phyloP scores from a whole-genome alignment of 2,888 invertebrate genomes.

The Drosophila kuntzei region DNA sequence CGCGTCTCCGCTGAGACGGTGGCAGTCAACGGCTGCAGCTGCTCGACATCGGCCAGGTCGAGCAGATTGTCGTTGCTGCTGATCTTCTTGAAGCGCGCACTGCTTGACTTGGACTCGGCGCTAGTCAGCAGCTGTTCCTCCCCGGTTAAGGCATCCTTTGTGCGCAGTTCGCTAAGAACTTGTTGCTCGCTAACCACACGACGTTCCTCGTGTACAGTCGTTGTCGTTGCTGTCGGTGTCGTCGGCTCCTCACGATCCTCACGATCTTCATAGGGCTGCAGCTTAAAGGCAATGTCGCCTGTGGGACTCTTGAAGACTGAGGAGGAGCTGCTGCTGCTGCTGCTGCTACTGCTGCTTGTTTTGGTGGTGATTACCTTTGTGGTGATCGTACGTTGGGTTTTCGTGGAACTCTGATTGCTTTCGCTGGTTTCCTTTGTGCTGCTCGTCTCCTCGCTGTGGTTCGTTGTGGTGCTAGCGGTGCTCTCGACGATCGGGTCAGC shows the following conservation, averaged over 20 bases:
- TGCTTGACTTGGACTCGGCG: slow-evolving; percentile 78
- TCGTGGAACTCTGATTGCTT: slow-evolving; percentile 36
- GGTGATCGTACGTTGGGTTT: slow-evolving; percentile 59
- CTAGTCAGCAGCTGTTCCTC: slow-evolving; percentile 81
- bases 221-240: slow-evolving; percentile 53
- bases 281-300: slow-evolving; percentile 69
- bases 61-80: slow-evolving; percentile 80
- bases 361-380: slow-evolving; percentile 67
- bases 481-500: slow-evolving; percentile 31
- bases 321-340: slow-evolving; percentile 22
- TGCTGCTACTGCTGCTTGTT: slow-evolving; percentile 53
- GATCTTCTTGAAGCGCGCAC: slow-evolving; percentile 80
- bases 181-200: slow-evolving; percentile 79
- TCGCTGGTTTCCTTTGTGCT: slow-evolving; percentile 43
- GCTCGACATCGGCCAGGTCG: slow-evolving; percentile 71
- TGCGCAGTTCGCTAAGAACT: slow-evolving; percentile 76
- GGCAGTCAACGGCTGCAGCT: slow-evolving; percentile 83
- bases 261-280: slow-evolving; percentile 80
- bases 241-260: slow-evolving; percentile 29
- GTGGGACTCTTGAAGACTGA: slow-evolving; percentile 36
- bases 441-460: slow-evolving; percentile 41
- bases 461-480: slow-evolving; percentile 31
- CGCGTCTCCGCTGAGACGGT: slow-evolving; percentile 83
- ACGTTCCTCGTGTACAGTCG: slow-evolving; percentile 75
- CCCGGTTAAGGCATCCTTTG: slow-evolving; percentile 72